Evolutionary conservation across 2,888 invertebrate genomes (phyloP), one percentile per base, ranked within the genome.

Genomic region (Schizotus pectinicornis): DNA sequence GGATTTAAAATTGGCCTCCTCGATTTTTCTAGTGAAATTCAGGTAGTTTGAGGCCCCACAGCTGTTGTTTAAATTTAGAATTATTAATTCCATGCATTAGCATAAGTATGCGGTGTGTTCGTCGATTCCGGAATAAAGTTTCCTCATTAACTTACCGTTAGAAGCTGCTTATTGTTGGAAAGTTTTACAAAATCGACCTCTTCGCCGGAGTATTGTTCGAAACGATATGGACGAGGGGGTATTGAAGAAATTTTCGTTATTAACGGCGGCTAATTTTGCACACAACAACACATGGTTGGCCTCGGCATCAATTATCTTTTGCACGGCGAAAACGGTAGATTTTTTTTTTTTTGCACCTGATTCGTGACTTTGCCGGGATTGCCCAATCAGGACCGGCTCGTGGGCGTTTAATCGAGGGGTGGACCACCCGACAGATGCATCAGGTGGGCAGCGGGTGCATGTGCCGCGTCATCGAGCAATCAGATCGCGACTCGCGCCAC

Each of bases 401-500:
- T 42, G 42, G 22, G 31, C 31, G 11, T 41, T 30, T 14, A 41
- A 31, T 42, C 32, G 42, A 0, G 6, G 22, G 22, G 22, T 22
- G 22, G 50, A 52, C 59, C 50, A 53, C 58, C 58, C 58, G 50
- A 37, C 43, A 32, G 8, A 22, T 31, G 54, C 56, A 55, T 60
- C 59, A 60, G 51, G 43, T 60, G 59, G 55, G 31, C 34, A 32
- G 50, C 47, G 32, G 33, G 42, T 45, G 54, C 59, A 55, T 59
- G 54, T 50, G 58, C 64, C 64, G 14, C 22, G 22, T 22, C 22
- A 22, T 22, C 22, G 22, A 22, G 22, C 22, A 22, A 22, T 22
- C 59, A 59, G 52, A 58, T 64, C 68, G 66, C 68, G 65, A 65
- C 69, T 65, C 65, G 67, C 65, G 62, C 67, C 63, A 63, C 63